These are phyloP conservation scores for Strongylocentrotus purpuratus DNA, from an alignment of 35 echinoderm and acorn worm species.

Conservation along the genomic window DNA sequence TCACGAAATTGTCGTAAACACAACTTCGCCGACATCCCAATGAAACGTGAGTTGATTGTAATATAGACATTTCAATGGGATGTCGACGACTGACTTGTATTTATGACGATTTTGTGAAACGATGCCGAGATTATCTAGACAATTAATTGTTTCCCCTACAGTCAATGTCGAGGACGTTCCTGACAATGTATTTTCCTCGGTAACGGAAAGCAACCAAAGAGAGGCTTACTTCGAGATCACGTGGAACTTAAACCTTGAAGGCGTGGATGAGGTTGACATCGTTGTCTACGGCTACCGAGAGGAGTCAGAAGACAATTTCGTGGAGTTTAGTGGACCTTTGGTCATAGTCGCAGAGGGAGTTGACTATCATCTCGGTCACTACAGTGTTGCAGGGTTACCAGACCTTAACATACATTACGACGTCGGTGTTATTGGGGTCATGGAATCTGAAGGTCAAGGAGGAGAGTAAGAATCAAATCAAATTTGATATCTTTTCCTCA, in stretches of 20 bases:
- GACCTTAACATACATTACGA: background rate
- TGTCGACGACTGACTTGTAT: no score
- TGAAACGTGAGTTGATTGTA: no score
- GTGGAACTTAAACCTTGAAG: background rate
- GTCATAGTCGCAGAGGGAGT: background rate
- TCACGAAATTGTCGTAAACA: no score
- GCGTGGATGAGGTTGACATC: slow-evolving; percentile 16
- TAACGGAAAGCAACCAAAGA: background rate
- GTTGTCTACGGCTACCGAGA: slow-evolving; percentile 2
- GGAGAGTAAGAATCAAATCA: background rate
- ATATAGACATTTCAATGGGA: no score
- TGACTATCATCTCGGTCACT: background rate
- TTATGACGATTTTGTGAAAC: no score
- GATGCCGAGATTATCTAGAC: no score
- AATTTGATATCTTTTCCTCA: background rate
- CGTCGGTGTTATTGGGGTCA: slow-evolving; percentile 31
- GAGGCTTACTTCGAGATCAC: background rate
- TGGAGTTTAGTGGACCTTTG: background rate
- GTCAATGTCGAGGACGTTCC: slow-evolving; percentile 6
- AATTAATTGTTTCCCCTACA: background rate
- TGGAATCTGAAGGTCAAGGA: background rate
- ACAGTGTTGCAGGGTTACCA: background rate
- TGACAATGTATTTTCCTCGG: background rate
- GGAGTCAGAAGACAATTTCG: background rate
- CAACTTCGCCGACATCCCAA: no score